Evolutionary conservation across 2,797 vertebrate genomes (phyloP).

Genomic region (Calcarius lapponicus): DNA sequence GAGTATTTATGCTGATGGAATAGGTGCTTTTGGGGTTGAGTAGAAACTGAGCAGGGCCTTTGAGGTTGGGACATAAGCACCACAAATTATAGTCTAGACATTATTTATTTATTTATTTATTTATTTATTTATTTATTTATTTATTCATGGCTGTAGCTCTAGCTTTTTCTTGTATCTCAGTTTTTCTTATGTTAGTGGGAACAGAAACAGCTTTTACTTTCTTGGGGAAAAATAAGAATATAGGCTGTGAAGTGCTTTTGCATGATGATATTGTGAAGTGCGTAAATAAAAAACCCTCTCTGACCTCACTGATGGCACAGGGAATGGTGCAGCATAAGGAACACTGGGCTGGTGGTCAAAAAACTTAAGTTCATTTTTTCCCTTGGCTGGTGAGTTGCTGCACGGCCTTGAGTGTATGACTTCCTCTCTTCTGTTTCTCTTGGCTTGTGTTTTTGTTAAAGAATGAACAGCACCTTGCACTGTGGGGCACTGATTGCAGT

Average conservation of each 20-base stretch:
- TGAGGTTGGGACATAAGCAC: background rate
- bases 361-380: background rate
- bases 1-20: constrained; percentile 4
- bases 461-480: constrained; percentile 23
- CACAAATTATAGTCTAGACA: background rate
- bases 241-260: background rate
- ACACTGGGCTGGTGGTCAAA: background rate
- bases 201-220: background rate
- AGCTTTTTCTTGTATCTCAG: background rate
- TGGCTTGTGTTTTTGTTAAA: constrained; percentile 6
- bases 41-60: background rate
- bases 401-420: background rate
- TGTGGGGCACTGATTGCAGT: constrained; percentile 3
- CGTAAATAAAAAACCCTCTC: background rate
- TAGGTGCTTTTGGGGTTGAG: constrained; percentile 8
- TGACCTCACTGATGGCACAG: constrained; percentile 6
- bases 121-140: background rate
- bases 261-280: background rate
- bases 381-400: background rate
- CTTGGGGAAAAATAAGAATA: background rate
- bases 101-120: background rate
- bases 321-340: background rate
- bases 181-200: background rate
- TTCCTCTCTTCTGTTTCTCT: constrained; percentile 18
- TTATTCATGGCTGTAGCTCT: background rate